Base-by-base conservation (phyloP, 2,113 vertebrate genomes). In the Meriones unguiculatus region DNA sequence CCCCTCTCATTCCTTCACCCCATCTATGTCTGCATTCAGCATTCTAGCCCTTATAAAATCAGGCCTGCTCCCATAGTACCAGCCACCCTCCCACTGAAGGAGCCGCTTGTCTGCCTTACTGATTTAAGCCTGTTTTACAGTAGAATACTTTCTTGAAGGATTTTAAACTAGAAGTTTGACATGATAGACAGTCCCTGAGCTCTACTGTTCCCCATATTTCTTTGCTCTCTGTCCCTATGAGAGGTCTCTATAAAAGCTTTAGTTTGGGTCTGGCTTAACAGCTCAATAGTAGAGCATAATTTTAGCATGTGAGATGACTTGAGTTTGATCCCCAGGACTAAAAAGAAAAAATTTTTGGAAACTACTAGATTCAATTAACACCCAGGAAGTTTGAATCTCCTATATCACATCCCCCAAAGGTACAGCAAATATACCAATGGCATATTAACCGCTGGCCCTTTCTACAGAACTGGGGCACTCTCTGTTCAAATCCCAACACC, bases 341-440 rank as follows among this genome's bases (percentile, higher is more conserved):
- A 38, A 38, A 81, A 78, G 41, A 52, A 78, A 38, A 12, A 67
- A 77, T 91, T 87, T 91, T 94, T 77, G 64, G 91, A 96, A 97
- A 95, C 73, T 85, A 38, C 85, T n/a, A 54, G 46, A 87, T 85
- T 96, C 70, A 84, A 30, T 46, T 75, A 95, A 69, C 15, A 80
- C 30, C 32, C 70, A 70, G 13, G 7, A 57, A n/a, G 87, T 41
- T 14, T 90, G 46, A 90, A 70, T 82, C 12, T 73, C 65, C 87
- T 81, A 7, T 57, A 52, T 73, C 38, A 35, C 6, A 93, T 46
- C 75, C 87, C 75, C 52, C 65, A 94, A 85, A n/a, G 41, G 38
- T 69, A 67, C 75, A 80, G 67, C 50, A 57, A 15, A 38, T 64
- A 72, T 35, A 52, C 57, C 76, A 50, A 76, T 3, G 69, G 89